phyloP scores from a whole-genome alignment of 1,140 invertebrate species.

The Caenorhabditis inopinata region DNA sequence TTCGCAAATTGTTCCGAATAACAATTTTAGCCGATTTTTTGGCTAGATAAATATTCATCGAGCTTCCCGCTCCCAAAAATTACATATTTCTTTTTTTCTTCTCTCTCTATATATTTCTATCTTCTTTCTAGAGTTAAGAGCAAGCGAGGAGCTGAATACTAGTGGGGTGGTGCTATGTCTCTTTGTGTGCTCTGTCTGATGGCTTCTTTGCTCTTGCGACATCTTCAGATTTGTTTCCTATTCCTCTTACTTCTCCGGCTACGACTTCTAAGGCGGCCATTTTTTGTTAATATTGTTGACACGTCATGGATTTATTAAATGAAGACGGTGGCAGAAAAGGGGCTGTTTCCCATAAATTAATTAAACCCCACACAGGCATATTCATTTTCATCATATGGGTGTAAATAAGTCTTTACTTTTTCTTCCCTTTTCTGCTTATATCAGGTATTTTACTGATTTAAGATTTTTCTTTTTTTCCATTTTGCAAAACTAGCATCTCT shows the following conservation, averaged over 20 bases:
- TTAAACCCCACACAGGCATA: slow-evolving; percentile 1
- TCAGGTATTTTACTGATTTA: slow-evolving; percentile 1
- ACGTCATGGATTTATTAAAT: neutral
- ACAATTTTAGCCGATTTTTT: no score
- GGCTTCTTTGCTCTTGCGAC: slow-evolving; percentile 27
- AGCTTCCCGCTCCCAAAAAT: neutral
- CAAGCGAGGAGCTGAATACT: neutral
- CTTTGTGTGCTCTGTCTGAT: slow-evolving; percentile 14
- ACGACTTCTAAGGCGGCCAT: slow-evolving; percentile 7
- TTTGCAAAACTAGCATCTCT: neutral
- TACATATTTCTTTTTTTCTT: neutral
- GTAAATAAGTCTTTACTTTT: neutral
- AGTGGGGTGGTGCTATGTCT: neutral
- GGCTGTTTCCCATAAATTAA: neutral
- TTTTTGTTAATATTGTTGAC: neutral
- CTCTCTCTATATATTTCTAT: neutral
- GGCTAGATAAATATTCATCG: neutral
- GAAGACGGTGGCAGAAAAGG: neutral
- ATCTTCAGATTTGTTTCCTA: slow-evolving; percentile 34
- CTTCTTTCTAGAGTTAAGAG: slow-evolving; percentile 24
- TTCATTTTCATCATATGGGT: neutral
- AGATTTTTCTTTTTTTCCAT: neutral
- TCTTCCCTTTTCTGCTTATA: neutral
- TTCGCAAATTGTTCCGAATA: no score
- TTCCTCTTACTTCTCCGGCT: neutral